These are phyloP conservation scores for Apamea epomidion DNA, from an alignment of 2,888 invertebrate genomes.

Conservation along the genomic window DNA sequence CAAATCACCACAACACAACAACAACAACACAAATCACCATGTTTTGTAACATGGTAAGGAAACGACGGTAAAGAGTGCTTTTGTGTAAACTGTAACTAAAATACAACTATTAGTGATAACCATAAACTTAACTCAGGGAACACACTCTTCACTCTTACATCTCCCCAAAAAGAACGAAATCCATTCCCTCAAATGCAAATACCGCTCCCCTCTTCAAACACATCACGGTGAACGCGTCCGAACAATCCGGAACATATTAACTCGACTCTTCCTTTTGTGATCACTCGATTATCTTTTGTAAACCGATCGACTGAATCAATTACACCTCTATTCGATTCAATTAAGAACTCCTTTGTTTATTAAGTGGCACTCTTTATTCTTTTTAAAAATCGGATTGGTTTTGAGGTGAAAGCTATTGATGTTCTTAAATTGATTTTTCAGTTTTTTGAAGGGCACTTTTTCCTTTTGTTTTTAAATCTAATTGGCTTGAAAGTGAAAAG, in stretches of 20 bases:
- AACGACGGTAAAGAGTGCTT: no score
- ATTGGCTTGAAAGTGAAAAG: slow-evolving; percentile 44
- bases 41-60: no score
- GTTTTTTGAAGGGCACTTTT: slow-evolving; percentile 41
- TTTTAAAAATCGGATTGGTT: slow-evolving; percentile 58
- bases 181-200: slow-evolving; percentile 59
- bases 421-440: slow-evolving; percentile 39
- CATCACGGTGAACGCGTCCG: slow-evolving; percentile 52
- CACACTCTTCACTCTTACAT: not conserved
- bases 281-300: slow-evolving; percentile 64
- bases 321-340: slow-evolving; percentile 61
- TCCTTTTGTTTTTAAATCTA: slow-evolving; percentile 60
- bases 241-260: slow-evolving; percentile 66
- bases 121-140: not conserved
- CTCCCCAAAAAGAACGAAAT: slow-evolving; percentile 11
- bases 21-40: no score
- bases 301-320: slow-evolving; percentile 62
- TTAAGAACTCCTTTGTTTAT: slow-evolving; percentile 69
- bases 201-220: slow-evolving; percentile 63
- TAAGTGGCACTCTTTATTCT: slow-evolving; percentile 63
- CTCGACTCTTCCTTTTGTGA: slow-evolving; percentile 64
- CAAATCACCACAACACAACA: no score
- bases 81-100: not conserved
- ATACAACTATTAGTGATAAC: not conserved
- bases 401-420: slow-evolving; percentile 40